These are phyloP conservation scores for Cladopsammia gracilis DNA, from an alignment of 64 coral and sea anemone genomes.

Conservation along the genomic window DNA sequence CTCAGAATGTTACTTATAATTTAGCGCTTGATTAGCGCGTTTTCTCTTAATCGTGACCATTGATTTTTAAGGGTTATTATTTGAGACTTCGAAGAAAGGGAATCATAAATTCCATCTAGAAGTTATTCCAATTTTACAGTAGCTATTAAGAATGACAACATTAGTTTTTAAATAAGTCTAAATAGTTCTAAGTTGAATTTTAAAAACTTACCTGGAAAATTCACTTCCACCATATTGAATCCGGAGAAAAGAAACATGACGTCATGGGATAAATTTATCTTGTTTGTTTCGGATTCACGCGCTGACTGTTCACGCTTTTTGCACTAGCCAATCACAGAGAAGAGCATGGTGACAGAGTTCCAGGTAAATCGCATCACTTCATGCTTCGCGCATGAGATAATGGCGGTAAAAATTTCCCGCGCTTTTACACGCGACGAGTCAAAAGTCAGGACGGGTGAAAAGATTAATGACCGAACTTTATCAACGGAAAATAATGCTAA, in stretches of 20 bases:
- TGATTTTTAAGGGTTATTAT: neutral
- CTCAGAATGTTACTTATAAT: neutral
- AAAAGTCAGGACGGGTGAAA: neutral
- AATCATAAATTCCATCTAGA: neutral
- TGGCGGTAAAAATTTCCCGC: conserved; percentile 41
- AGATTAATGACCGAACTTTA: neutral
- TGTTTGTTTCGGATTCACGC: conserved; percentile 15
- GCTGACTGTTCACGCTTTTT: conserved; percentile 1
- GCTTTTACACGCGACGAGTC: conserved; percentile 5
- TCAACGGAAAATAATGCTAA: too few relatives aligned
- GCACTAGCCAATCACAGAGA: conserved; percentile 28
- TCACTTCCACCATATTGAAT: conserved; percentile 53
- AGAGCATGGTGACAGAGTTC: neutral
- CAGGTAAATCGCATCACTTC: conserved; percentile 48
- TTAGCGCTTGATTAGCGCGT: neutral
- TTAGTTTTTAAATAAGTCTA: neutral
- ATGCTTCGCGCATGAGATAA: conserved; percentile 15
- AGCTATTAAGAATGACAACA: neutral
- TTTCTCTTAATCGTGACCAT: neutral
- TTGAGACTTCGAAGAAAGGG: neutral
- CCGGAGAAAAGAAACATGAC: conserved; percentile 35
- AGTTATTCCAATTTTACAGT: neutral
- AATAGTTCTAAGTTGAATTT: neutral
- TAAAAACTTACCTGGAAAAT: conserved; percentile 50
- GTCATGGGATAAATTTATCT: conserved; percentile 45